phyloP scores from a whole-genome alignment of 2,797 vertebrate species.

The Melanotaenia boesemani region DNA sequence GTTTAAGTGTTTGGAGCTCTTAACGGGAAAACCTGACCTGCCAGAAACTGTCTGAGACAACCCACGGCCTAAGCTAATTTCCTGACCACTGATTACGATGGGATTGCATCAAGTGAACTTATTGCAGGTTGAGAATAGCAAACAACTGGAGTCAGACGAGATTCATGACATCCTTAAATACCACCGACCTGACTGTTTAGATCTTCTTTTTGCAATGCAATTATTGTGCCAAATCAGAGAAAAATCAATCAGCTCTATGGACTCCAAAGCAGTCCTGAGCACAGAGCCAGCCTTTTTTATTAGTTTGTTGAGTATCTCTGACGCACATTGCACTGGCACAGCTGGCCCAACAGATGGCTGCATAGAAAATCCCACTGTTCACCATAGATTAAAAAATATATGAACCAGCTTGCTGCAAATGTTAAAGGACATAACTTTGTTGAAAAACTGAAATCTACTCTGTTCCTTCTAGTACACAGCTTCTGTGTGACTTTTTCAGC shows the following conservation, averaged over 20 bases:
- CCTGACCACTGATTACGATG: constrained; percentile 57
- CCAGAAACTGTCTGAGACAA: constrained; percentile 58
- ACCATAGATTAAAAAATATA: too few species aligned
- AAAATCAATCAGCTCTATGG: constrained; percentile 6
- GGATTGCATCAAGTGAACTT: constrained; percentile 56
- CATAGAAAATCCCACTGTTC: too few species aligned
- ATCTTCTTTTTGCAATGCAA: not conserved
- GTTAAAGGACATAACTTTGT: too few species aligned
- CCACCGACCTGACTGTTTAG: constrained; percentile 17
- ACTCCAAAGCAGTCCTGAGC: not conserved
- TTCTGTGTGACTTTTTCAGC: too few species aligned
- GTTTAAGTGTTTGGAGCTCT: constrained; percentile 71
- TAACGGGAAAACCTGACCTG: constrained; percentile 65
- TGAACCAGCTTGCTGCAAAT: too few species aligned
- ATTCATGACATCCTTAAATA: constrained; percentile 44
- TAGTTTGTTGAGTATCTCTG: not conserved
- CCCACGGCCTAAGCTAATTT: constrained; percentile 67
- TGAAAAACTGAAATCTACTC: too few species aligned
- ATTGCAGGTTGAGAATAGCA: constrained; percentile 52
- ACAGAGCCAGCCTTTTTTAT: constrained; percentile 14
- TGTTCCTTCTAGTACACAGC: too few species aligned
- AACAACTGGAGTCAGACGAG: constrained; percentile 46
- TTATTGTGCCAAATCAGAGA: constrained; percentile 27
- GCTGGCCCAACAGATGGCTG: too few species aligned
- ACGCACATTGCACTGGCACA: too few species aligned